phyloP scores from a whole-genome alignment of 2,113 vertebrate genomes.

The Caranx melampygus region DNA sequence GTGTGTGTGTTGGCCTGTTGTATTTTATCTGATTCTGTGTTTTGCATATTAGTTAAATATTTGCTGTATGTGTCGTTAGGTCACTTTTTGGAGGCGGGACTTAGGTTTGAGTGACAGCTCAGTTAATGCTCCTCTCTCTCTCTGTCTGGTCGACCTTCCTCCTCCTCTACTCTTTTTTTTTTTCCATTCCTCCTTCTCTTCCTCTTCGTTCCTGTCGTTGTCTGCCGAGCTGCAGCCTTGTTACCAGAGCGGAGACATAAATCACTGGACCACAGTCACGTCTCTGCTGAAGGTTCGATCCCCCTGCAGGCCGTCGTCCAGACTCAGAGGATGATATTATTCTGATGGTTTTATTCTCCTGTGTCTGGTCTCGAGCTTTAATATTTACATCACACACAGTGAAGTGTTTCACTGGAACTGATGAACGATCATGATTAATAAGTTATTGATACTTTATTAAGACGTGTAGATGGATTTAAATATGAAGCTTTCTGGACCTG shows the following conservation, averaged over 20 bases:
- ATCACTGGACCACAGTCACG: slow-evolving; percentile 2
- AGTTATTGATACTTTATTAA: too few species aligned
- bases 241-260: slow-evolving; percentile 17
- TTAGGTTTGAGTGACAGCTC: slow-evolving; percentile 45
- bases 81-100: slow-evolving; percentile 6
- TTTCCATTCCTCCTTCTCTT: neutral
- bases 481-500: neutral
- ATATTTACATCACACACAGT: neutral
- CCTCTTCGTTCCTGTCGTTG: neutral
- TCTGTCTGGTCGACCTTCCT: slow-evolving; percentile 7
- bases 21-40: neutral
- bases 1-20: too few species aligned
- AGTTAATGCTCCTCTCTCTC: slow-evolving; percentile 5
- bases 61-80: neutral
- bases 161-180: neutral
- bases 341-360: neutral
- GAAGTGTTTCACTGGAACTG: neutral
- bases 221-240: slow-evolving; percentile 9
- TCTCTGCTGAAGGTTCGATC: slow-evolving; percentile 15
- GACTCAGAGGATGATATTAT: slow-evolving; percentile 7
- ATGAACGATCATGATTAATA: too few species aligned
- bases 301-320: slow-evolving; percentile 8
- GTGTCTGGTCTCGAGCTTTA: neutral
- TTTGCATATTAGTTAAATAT: too few species aligned
- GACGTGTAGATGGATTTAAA: neutral